Base-by-base conservation (phyloP, 2,888 invertebrate genomes). In the Folsomia candida region DNA sequence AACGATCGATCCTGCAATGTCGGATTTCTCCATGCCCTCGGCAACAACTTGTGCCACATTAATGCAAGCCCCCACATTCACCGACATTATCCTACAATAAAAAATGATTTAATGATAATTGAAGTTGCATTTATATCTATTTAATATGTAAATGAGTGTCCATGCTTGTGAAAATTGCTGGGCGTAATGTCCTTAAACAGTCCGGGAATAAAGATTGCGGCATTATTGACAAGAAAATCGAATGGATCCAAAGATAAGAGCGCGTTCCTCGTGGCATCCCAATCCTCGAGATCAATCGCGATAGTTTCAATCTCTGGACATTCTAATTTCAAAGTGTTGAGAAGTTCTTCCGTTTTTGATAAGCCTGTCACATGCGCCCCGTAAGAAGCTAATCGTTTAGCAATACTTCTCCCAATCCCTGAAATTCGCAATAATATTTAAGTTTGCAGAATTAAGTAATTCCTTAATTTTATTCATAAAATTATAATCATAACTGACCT, bases 211-310 rank as follows among this genome's bases (percentile, higher is more conserved):
- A 80, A 76, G 18, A 82, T 79, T 9, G 82, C 86, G 25, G 86
- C 86, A 82, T 85, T 86, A 78, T 86, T 86, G 18, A 86, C 85
- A 37, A 86, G 78, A 18, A 84, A 76, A 76, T n/a, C n/a, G n/a
- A n/a, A n/a, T n/a, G n/a, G n/a, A n/a, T n/a, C 82, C 29, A 84
- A 72, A 18, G 76, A 76, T 73, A 82, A 74, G 1, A 86, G 75
- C 11, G 81, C 81, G 60, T 80, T 72, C 73, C 82, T 78, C 0
- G 85, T 82, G 25, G 78, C 81, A 1, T 82, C 81, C 85, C 85
- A 86, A 75, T 85, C 81, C 6, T 77, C 70, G 51, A 86, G 73
- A 79, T 86, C 85, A 47, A 82, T 81, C 59, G 78, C 80, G 11
- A 85, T 76, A 3, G 78, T 80, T 67, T 79, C 75, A 67, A 83